Conservation (phyloP, 2,888 invertebrate genomes). For the Exephanes ischioxanthus region DNA sequence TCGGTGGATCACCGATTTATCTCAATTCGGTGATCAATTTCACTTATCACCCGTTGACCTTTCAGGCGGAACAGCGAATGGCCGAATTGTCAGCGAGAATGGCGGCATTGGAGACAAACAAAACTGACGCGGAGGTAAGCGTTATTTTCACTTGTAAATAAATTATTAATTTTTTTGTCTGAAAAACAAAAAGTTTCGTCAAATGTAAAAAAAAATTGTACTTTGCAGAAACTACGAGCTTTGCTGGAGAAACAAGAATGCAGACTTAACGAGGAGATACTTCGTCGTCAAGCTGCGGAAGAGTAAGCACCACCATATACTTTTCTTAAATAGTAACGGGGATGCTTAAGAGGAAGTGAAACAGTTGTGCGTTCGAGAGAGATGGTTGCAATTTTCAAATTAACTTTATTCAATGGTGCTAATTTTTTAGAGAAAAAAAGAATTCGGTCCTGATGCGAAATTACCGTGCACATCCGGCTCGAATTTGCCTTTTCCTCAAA, state of each 20-base stretch:
- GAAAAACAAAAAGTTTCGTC: not conserved
- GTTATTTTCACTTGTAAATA: not conserved
- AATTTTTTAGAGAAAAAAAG: too few relatives aligned
- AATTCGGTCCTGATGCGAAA: too few relatives aligned
- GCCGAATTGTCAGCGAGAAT: conserved; percentile 51
- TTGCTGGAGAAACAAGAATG: conserved; percentile 48
- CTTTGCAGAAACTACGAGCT: conserved; percentile 50
- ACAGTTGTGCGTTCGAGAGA: too few relatives aligned
- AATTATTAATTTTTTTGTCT: not conserved
- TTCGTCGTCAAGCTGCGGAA: conserved; percentile 57
- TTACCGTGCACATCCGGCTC: too few relatives aligned
- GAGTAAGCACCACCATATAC: conserved; percentile 58
- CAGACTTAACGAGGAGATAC: conserved; percentile 60
- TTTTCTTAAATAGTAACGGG: conserved; percentile 2
- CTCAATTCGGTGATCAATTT: not conserved
- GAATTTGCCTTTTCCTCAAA: too few relatives aligned
- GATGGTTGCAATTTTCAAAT: too few relatives aligned
- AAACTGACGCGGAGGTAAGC: conserved; percentile 52
- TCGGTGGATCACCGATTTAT: not conserved
- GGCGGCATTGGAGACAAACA: conserved; percentile 47
- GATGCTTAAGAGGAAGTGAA: too few relatives aligned
- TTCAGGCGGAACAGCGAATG: conserved; percentile 58
- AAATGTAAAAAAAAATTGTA: not conserved
- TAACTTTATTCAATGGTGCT: too few relatives aligned
- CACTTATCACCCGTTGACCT: not conserved